Conservation (phyloP, 2,888 invertebrate species). For the Oscheius sp. region DNA sequence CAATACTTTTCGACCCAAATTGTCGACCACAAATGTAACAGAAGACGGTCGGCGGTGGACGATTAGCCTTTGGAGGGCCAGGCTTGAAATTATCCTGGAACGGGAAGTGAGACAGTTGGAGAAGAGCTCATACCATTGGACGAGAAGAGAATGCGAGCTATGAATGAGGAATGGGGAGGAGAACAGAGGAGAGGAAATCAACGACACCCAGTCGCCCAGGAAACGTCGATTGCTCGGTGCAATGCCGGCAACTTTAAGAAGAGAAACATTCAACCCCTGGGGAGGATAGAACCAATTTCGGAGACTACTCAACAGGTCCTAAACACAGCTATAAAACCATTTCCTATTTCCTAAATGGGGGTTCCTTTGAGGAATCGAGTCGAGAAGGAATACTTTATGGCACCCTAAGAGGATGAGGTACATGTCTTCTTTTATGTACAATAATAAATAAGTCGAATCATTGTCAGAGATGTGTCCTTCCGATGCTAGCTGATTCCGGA, state of each 20-base stretch:
- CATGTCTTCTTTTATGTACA: too few relatives aligned
- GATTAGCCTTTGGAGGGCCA: conserved; percentile 61
- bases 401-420: too few relatives aligned
- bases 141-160: conserved; percentile 11
- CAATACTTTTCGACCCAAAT: conserved; percentile 79
- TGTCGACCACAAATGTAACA: conserved; percentile 81
- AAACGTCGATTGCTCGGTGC: conserved; percentile 21
- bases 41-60: conserved; percentile 74
- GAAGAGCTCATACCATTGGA: conserved; percentile 16
- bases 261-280: not conserved
- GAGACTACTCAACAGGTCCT: not conserved
- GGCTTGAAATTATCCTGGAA: conserved; percentile 63
- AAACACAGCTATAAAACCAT: too few relatives aligned
- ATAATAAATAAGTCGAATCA: too few relatives aligned
- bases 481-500: not conserved
- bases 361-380: too few relatives aligned
- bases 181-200: too few relatives aligned
- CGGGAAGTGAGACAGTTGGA: not conserved
- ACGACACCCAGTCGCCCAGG: conserved; percentile 31
- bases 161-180: conserved; percentile 22
- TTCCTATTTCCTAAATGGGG: too few relatives aligned
- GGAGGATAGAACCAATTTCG: conserved; percentile 11
- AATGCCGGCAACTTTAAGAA: conserved; percentile 13
- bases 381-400: too few relatives aligned
- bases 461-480: not conserved